Evolutionary conservation across 2,113 vertebrate species (phyloP), one percentile per base, ranked within the genome.

Genomic region (Malurus cyaneus): DNA sequence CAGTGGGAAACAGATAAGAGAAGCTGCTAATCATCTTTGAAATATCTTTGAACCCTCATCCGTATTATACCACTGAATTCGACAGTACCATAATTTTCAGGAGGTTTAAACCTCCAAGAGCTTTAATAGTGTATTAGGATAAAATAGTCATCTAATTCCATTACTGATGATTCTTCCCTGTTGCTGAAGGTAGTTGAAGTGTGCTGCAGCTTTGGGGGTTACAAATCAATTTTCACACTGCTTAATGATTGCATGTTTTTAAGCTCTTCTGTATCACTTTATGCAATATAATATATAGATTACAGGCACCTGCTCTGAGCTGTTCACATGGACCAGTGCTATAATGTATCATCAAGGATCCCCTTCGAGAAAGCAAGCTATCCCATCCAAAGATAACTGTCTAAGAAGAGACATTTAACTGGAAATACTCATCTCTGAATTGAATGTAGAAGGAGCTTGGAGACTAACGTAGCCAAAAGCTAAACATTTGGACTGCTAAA

Each of bases 401-500:
- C 36, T 80, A 60, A 60, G 61, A 72, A 73, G 5, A 34, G 61
- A 72, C 12, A 46, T 69, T 92, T 77, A 80, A 24, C 18, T 77
- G 49, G 54, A 86, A 86, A 80, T 90, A 66, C 5, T 18, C 9
- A 42, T 50, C 28, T 72, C 29, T 69, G 39, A 12, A 20, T 5
- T 77, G 66, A 92, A 65, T 39, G 18, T 65, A 83, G 85, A 80
- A 94, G n/a, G 39, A 94, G 24, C 29, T 73, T 52, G 54, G 50
- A 94, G 54, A 77, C 26, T 42, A 50, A 4, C 3, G 90, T 64
- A 94, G 71, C 29, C 76, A 95, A 93, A 79, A 73, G 47, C 32
- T 47, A 80, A 93, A 88, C 32, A 90, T 90, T 90, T 86, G 42
- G 47, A n/a, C 29, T 83, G 42, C 90, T 94, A 88, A 92, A 96